Base-by-base conservation (phyloP, 2,113 vertebrate genomes). In the Gopherus flavomarginatus region DNA sequence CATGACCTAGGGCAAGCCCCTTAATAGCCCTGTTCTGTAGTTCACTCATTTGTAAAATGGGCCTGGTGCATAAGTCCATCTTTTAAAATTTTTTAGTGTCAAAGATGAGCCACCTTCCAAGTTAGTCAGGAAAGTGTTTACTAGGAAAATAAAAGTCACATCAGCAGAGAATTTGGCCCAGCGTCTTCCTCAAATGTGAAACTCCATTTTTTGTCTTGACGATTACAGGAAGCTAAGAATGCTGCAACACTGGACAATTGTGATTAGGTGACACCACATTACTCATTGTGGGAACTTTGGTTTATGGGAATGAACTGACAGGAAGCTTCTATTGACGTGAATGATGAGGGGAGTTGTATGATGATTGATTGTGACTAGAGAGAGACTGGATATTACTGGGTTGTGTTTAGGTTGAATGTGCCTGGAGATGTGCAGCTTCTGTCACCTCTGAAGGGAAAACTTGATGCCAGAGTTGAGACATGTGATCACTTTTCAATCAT, bases 301-400 rank as follows among this genome's bases (percentile, higher is more conserved):
- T 0, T 0, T 0, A 77, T 38, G 75, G 65, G 47, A 77, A 7
- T 50, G 24, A 54, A 53, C 85, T 78, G 47, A 77, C 7, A 31
- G 62, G 31, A n/a, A n/a, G 62, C 10, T 49, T 47, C 47, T 53
- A 53, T 13, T 54, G 42, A 47, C n/a, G 17, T 75, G 8, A 11
- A 6, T 9, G n/a, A 83, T 44, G 38, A 49, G 82, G 44, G 72
- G 53, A 54, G 14, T 47, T 29, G 24, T 29, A 38, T 31, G 24
- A 21, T 56, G 52, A 50, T 22, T 69, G 49, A 27, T 69, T 21
- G 8, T 17, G 49, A 47, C 0, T 0, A 81, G 38, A 77, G 35
- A 35, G 62, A 57, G 50, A 52, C 42, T 75, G 50, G 2, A 72
- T 87, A 49, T 42, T 89, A 47, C 47, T 42, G 85, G 16, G 35